Base-by-base conservation (phyloP, 2,888 invertebrate genomes). In the Eristalis intricaria region DNA sequence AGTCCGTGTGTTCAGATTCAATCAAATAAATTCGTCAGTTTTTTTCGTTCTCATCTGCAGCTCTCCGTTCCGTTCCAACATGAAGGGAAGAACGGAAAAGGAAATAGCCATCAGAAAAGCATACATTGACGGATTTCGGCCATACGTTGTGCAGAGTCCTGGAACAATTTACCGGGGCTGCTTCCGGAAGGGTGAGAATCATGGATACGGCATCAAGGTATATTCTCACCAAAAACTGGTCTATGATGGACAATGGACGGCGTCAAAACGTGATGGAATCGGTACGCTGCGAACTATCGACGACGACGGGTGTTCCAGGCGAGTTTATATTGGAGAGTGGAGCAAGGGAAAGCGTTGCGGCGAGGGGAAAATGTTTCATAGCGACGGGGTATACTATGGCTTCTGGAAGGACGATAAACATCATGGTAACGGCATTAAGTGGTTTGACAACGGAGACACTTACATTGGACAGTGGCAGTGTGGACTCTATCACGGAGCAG, bases 391-490 rank as follows among this genome's bases (percentile, higher is more conserved):
- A 2, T 92, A 92, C 78, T 92, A 91, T 65, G 92, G 92, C 8
- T 88, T 90, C 35, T 93, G 93, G 93, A 74, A 89, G 40, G 73
- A 89, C 2, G 91, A 91, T 89, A 90, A 92, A 19, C 90, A 91
- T 0, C 90, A 91, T 77, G 93, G 93, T 1, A 79, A 91, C 35
- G 93, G 93, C 32, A 91, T 93, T 32, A 91, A 91, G 89, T 93
- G 92, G 92, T 91, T 90, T 81, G 89, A 81, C 3, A 90, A 92
- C 89, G 91, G 91, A 1, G 71, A 89, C 10, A 89, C 92, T 50
- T 93, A 92, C 89, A 56, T 93, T 70, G 93, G 93, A 2, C 90
- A 93, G 89, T 93, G 93, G 93, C 82, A 90, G 63, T 79, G 90
- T 15, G 91, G 91, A 89, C 89, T 89, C 2, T 89, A 88, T 68